Evolutionary conservation across 2,113 vertebrate genomes (phyloP), one percentile per base, ranked within the genome.

Genomic region (Aythya baeri): DNA sequence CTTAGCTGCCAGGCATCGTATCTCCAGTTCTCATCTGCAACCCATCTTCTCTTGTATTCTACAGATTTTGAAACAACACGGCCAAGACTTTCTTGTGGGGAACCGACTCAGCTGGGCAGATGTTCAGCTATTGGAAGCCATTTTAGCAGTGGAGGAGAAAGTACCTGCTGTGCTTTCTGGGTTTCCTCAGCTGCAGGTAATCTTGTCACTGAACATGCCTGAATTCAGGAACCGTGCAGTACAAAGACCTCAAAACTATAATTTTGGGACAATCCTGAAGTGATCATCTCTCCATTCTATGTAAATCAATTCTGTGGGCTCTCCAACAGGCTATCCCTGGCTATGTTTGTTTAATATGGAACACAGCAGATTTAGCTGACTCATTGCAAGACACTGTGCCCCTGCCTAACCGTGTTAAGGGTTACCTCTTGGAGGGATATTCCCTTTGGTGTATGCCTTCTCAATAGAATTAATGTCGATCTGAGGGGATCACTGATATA

Each of bases 131-230:
- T 72, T 98, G n/a, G 98, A 99, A 97, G 96, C 94, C 70, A 98
- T 98, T 77, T 93, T 99, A 95, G 98, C 98, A 97, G 73, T 99
- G 95, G 98, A 99, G 94, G 99, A 99, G 94, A 97, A 95, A 22
- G 91, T 98, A 55, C 63, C 97, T 49, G 92, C 43, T 18, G 97
- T 99, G 68, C 97, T 99, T 7, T 85, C 84, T 0, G 83, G 95
- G 2, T 99, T 99, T 85, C 97, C 97, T 71, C 98, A 97, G 61
- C 5, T 99, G 52, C 98, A 99, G 98, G 99, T 99, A 97, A 95
- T 25, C 65, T 43, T 59, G 32, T 70, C 75, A 38, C 9, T 26
- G 31, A 44, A 8, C 8, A 4, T 31, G 41, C 16, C 17, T 9
- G 4, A 44, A 11, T 21, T 65, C 22, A 34, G 57, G 66, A 82